Evolutionary conservation across 1,140 invertebrate species (phyloP), one percentile per base, ranked within the genome.

Genomic region (Rhopalosiphum padi): DNA sequence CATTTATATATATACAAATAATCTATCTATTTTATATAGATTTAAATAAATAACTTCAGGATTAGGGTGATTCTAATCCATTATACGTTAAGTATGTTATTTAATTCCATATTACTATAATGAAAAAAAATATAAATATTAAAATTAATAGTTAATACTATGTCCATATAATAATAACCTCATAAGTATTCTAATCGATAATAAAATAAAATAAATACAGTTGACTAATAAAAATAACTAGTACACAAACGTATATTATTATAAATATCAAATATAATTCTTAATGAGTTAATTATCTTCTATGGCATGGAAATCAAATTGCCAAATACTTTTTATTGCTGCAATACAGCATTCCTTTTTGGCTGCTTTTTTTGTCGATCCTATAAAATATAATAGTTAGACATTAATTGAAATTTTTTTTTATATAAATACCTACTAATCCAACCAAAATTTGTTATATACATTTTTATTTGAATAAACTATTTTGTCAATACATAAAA

Each of bases 301-400:
- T n/a, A 43, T n/a, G 22, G 91, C 8, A n/a, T 86, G n/a, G 15
- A 85, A 93, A 93, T 93, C 91, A 86, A 93, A 93, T 46, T 51
- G 5, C 91, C 91, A 93, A 53, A 85, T 43, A 86, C 60, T 2
- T 43, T 85, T 83, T 22, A 93, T 93, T 23, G 82, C 48, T 85
- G 23, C 35, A 55, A 93, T 93, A 37, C 48, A 48, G 53, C 91
- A 93, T 55, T 93, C 91, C 85, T 86, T 93, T n/a, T 93, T 93
- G 43, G 91, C 91, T 21, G 23, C 82, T 21, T 93, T 93, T 85
- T 93, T 93, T 21, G 91, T 93, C 2, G 41, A 35, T 7, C 90
- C 90, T 91, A 91, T 82, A 91, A 91, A 82, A 91, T 48, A 82
- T 30, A 90, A 37, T 23, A 89, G 35, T 15, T 11, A 21, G 35